A percentile compares a stretch with the other conserved stretches of the same genome.
These are phyloP conservation scores for Puntigrus tetrazona DNA, from an alignment of 2,113 vertebrate species.

Conservation along the genomic window DNA sequence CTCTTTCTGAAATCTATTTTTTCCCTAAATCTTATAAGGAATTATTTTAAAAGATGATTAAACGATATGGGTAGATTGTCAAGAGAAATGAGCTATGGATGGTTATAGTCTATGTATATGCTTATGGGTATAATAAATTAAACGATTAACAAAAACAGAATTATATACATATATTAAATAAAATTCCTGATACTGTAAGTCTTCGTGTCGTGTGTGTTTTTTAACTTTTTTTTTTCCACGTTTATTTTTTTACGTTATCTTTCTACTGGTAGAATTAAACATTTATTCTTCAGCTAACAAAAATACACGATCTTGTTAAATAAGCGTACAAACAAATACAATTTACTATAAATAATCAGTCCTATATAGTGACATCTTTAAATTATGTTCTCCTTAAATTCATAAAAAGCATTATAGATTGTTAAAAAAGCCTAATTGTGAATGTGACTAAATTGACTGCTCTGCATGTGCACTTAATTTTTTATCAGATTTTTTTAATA, in stretches of 20 bases:
- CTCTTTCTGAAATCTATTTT: conserved; percentile 63
- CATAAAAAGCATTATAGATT: background rate
- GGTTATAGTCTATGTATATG: conserved; percentile 78
- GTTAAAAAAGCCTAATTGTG: background rate
- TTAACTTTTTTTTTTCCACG: too few species aligned
- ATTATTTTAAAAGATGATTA: conserved; percentile 73
- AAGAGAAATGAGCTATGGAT: conserved; percentile 71
- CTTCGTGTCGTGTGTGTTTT: background rate
- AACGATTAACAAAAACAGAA: conserved; percentile 77
- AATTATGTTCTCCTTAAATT: background rate
- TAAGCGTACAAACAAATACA: background rate
- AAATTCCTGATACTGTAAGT: conserved; percentile 77
- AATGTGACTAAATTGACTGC: background rate
- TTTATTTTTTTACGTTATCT: too few species aligned
- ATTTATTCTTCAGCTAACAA: background rate
- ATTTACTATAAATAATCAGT: background rate
- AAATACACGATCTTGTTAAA: background rate
- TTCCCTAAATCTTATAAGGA: conserved; percentile 67
- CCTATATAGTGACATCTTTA: background rate
- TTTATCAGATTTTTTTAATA: too few species aligned
- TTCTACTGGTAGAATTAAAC: background rate
- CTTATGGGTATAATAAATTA: conserved; percentile 79
- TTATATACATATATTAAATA: conserved; percentile 81
- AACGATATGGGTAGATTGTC: conserved; percentile 69
- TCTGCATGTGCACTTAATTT: background rate